Evolutionary conservation across 53 echinoderm and acorn worm genomes (phyloP).

Genomic region (Paracentrotus lividus): DNA sequence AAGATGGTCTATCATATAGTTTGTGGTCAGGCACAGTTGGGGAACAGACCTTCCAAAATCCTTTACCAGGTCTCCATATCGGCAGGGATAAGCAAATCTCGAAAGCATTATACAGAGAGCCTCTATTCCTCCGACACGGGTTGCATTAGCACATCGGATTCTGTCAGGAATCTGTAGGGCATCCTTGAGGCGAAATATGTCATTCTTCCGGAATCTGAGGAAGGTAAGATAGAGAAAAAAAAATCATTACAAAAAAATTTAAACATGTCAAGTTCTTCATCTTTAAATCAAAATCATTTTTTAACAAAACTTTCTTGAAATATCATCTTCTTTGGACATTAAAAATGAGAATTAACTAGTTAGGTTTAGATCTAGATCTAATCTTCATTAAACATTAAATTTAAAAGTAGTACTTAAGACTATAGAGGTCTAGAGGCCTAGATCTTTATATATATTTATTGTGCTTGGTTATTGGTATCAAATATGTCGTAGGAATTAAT

Average conservation of each 20-base stretch:
- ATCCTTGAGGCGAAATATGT: slow-evolving; percentile 45
- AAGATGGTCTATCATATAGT: slow-evolving; percentile 29
- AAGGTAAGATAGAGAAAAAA: not conserved
- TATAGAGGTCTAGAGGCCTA: no score
- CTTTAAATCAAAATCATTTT: not conserved
- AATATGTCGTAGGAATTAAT: no score
- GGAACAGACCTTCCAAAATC: slow-evolving; percentile 56
- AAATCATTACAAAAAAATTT: not conserved
- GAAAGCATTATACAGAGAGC: slow-evolving; percentile 55
- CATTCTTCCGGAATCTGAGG: slow-evolving; percentile 72
- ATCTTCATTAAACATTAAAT: not conserved
- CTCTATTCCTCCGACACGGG: not conserved
- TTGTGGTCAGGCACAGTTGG: slow-evolving; percentile 38
- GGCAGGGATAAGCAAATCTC: slow-evolving; percentile 59
- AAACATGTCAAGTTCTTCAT: no score
- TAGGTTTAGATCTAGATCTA: not conserved
- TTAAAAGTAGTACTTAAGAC: no score
- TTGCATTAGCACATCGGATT: slow-evolving; percentile 30
- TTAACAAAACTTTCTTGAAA: not conserved
- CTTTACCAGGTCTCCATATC: slow-evolving; percentile 69
- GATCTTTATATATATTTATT: no score
- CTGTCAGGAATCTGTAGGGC: slow-evolving; percentile 45
- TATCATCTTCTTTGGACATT: not conserved
- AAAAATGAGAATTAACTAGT: no score
- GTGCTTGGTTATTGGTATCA: no score